These are phyloP conservation scores for Glossophaga mutica DNA, from an alignment of 2,797 vertebrate genomes.

Conservation along the genomic window DNA sequence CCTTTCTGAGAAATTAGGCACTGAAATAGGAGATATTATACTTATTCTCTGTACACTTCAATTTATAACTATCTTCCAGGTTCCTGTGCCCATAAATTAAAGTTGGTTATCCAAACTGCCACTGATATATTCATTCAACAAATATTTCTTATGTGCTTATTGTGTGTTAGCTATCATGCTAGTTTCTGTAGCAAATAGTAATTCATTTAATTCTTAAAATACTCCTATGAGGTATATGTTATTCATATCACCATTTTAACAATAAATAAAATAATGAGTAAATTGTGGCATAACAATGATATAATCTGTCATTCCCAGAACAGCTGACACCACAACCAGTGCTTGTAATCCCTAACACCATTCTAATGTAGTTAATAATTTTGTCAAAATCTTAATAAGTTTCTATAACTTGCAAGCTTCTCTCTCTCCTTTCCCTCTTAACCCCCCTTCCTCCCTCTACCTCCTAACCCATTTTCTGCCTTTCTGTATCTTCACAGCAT, in stretches of 20 bases:
- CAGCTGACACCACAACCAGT: background rate
- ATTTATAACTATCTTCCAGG: background rate
- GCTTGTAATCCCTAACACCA: background rate
- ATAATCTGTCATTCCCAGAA: background rate
- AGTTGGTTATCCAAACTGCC: background rate
- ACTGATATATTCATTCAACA: background rate
- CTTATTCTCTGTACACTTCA: background rate
- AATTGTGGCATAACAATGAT: background rate
- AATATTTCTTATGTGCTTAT: background rate
- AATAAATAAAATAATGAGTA: background rate
- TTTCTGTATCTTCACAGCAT: background rate
- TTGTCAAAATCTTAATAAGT: background rate
- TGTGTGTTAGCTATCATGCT: background rate
- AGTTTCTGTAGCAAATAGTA: background rate
- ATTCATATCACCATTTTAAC: background rate
- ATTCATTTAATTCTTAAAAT: background rate
- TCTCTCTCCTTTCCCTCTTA: background rate
- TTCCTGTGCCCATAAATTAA: background rate
- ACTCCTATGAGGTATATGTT: background rate
- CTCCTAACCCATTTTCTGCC: background rate
- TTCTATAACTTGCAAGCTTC: background rate
- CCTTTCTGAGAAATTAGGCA: background rate
- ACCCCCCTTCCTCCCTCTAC: background rate
- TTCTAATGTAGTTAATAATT: background rate
- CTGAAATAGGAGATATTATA: background rate